Evolutionary conservation across 2,797 vertebrate species (phyloP).

Genomic region (Huso huso): DNA sequence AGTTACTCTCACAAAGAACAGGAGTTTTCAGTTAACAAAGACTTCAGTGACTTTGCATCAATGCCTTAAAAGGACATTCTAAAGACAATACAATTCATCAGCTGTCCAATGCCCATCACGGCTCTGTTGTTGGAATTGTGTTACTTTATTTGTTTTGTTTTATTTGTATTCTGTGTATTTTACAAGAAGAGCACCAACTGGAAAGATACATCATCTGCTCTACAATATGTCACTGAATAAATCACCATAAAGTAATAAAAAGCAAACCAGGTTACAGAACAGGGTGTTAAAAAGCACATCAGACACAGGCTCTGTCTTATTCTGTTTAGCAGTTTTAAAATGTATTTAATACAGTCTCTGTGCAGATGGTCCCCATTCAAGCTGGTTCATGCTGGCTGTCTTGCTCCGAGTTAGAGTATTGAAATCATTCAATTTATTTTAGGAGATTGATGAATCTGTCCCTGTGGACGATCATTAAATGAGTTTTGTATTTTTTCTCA

Average conservation of each 20-base stretch:
- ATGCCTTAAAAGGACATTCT: no score
- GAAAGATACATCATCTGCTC: not conserved
- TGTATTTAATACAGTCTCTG: constrained; percentile 36
- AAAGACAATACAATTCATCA: no score
- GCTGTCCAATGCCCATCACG: no score
- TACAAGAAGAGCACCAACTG: no score
- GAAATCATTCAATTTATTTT: constrained; percentile 57
- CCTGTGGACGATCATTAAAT: constrained; percentile 41
- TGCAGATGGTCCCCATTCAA: constrained; percentile 58
- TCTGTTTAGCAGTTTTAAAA: constrained; percentile 6
- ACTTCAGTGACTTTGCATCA: no score
- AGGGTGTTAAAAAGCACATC: not conserved
- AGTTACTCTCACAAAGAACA: no score
- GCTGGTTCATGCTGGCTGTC: constrained; percentile 3
- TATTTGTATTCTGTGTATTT: no score
- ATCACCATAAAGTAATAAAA: constrained; percentile 26
- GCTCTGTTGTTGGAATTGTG: no score
- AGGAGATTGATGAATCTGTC: constrained; percentile 56
- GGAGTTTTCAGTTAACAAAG: no score
- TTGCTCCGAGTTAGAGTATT: not conserved
- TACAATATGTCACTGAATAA: constrained; percentile 23
- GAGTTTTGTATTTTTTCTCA: not conserved
- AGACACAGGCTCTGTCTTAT: not conserved
- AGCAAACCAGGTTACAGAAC: constrained; percentile 14
- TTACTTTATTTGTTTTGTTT: no score